Evolutionary conservation across 2,888 invertebrate genomes (phyloP).

Genomic region (Lycocerus yunnanus): DNA sequence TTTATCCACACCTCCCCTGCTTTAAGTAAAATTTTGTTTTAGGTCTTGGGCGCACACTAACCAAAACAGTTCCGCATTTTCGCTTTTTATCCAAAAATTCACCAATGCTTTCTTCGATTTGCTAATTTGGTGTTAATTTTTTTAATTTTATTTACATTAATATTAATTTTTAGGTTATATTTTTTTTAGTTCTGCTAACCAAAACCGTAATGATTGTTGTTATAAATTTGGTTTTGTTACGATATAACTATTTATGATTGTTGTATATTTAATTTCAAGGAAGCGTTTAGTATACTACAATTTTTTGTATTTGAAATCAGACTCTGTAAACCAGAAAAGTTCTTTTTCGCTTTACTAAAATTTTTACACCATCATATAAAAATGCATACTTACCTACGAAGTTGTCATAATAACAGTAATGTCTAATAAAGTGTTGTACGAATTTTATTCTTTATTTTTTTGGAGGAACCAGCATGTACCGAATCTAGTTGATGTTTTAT

Average conservation of each 20-base stretch:
- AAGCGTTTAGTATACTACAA: not conserved
- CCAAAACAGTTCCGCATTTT: not conserved
- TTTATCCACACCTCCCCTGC: not conserved
- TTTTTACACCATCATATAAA: not conserved
- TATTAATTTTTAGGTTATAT: not conserved
- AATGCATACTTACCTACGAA: not conserved
- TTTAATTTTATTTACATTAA: not conserved
- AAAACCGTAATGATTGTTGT: not conserved
- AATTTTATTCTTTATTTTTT: not conserved
- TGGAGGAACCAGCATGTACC: not conserved
- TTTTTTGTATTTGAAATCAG: not conserved
- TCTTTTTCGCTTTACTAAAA: not conserved
- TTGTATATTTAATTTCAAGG: not conserved
- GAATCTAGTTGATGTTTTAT: not conserved
- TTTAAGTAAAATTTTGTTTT: conserved; percentile 2
- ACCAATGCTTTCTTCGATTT: not conserved
- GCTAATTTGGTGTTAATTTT: not conserved
- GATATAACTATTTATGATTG: not conserved
- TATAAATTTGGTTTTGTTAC: not conserved
- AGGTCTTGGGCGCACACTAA: not conserved
- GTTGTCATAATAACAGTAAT: not conserved
- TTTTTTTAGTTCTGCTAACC: not conserved
- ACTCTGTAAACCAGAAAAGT: not conserved
- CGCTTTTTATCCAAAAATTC: not conserved
- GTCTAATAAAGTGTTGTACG: not conserved